Evolutionary conservation across 2,797 vertebrate genomes (phyloP).

Genomic region (Acanthopagrus latus): DNA sequence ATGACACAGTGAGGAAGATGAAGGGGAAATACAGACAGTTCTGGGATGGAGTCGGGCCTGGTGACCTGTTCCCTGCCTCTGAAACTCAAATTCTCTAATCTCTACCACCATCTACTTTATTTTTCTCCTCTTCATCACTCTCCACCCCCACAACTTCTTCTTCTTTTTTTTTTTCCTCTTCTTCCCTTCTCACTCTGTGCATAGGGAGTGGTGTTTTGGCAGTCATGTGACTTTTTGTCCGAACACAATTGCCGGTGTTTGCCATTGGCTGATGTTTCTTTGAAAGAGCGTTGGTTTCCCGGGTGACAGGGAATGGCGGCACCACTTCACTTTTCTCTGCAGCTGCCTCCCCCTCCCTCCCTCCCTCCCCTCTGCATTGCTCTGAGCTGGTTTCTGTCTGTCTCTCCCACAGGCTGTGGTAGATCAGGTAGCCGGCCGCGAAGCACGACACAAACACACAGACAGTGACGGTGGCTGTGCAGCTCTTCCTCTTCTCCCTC

Average conservation of each 20-base stretch:
- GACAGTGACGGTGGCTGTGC: slow-evolving; percentile 60
- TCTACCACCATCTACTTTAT: neutral
- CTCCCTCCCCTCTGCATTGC: slow-evolving; percentile 26
- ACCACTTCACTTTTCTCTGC: slow-evolving; percentile 82
- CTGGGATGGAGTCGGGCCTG: neutral
- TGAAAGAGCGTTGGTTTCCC: slow-evolving; percentile 88
- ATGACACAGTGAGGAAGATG: slow-evolving; percentile 27
- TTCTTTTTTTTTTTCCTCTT: slow-evolving; percentile 18
- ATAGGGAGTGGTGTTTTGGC: slow-evolving; percentile 76
- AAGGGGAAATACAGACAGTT: slow-evolving; percentile 27
- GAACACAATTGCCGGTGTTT: slow-evolving; percentile 85
- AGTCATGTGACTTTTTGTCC: slow-evolving; percentile 88
- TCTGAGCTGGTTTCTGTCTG: slow-evolving; percentile 46
- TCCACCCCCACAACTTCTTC: slow-evolving; percentile 22
- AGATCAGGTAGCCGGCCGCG: slow-evolving; percentile 79
- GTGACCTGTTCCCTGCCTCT: slow-evolving; percentile 44
- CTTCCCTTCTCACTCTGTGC: slow-evolving; percentile 39
- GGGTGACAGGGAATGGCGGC: slow-evolving; percentile 86
- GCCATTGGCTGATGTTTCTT: slow-evolving; percentile 85
- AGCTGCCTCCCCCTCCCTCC: slow-evolving; percentile 52
- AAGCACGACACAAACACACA: slow-evolving; percentile 52
- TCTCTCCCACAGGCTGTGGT: slow-evolving; percentile 64
- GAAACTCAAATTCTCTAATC: slow-evolving; percentile 28
- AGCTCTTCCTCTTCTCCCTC: slow-evolving; percentile 57
- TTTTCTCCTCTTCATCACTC: slow-evolving; percentile 8